These are phyloP conservation scores for Doryteuthis pealeii DNA, from an alignment of 1,140 invertebrate species.

Conservation along the genomic window DNA sequence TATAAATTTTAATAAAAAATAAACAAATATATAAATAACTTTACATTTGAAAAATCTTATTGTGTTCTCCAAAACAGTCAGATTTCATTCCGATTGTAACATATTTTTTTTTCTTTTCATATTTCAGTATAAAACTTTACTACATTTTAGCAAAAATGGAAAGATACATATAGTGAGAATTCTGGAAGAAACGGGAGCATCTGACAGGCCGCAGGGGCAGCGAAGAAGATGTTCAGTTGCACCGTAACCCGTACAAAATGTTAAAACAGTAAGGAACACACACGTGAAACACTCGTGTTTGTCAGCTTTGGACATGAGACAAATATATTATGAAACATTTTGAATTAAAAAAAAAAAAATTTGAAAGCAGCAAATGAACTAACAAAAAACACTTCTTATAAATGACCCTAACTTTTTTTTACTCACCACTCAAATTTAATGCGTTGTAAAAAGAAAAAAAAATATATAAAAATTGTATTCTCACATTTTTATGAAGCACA, in stretches of 20 bases:
- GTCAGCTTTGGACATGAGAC: not conserved
- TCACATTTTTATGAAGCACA: too few species aligned
- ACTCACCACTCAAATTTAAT: too few species aligned
- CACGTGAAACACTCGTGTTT: not conserved
- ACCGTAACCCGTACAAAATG: not conserved
- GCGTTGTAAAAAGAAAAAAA: too few species aligned
- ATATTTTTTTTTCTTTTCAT: not conserved
- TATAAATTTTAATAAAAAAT: too few species aligned
- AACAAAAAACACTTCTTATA: too few species aligned
- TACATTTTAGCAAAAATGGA: conserved; percentile 22
- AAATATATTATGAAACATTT: conserved; percentile 1
- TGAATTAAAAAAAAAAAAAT: not conserved
- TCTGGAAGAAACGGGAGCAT: conserved; percentile 44
- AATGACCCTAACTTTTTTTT: too few species aligned
- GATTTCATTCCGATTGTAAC: too few species aligned
- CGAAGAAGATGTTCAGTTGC: conserved; percentile 42
- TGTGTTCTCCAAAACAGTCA: too few species aligned
- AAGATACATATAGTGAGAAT: conserved; percentile 46
- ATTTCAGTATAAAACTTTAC: conserved; percentile 6
- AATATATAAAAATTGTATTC: too few species aligned
- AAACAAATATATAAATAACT: too few species aligned
- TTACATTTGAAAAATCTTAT: too few species aligned
- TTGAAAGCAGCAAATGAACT: not conserved
- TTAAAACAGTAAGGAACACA: not conserved
- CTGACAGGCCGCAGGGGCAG: conserved; percentile 47